Percentiles rank a stretch among this genome's conserved stretches.
Conservation (phyloP, 2,113 vertebrate species). For the Lamprotornis superbus region DNA sequence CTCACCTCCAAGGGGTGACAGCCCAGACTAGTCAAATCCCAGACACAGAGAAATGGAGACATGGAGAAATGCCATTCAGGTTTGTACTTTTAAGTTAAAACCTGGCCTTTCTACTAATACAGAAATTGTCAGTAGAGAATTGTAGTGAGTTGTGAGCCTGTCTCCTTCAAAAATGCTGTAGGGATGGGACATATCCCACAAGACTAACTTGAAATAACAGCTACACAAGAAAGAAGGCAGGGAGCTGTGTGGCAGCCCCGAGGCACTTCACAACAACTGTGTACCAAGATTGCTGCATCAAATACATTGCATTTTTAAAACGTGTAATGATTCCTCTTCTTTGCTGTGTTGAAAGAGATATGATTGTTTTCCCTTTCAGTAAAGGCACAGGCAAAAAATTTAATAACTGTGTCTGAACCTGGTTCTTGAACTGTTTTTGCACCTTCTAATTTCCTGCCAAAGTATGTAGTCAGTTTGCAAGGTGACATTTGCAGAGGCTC, state of each 20-base stretch:
- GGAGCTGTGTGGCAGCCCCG: background rate
- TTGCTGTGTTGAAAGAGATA: conserved; percentile 27
- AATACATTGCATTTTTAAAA: conserved; percentile 24
- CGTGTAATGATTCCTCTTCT: background rate
- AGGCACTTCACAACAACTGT: background rate
- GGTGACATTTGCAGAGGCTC: conserved; percentile 53
- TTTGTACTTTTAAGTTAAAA: background rate
- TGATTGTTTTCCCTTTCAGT: conserved; percentile 19
- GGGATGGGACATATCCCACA: background rate
- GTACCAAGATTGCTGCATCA: background rate
- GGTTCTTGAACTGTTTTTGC: conserved; percentile 24
- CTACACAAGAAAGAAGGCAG: background rate
- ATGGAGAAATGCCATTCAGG: background rate
- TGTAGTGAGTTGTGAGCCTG: background rate
- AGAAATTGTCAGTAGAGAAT: background rate
- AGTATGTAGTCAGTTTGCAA: conserved; percentile 10
- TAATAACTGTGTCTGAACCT: conserved; percentile 7
- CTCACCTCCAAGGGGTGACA: background rate
- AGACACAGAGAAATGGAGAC: background rate
- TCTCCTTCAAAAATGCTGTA: background rate
- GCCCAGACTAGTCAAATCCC: background rate
- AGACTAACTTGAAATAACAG: conserved; percentile 10
- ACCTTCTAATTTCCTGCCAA: conserved; percentile 51
- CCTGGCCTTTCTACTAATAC: background rate
- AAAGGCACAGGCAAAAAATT: conserved; percentile 8